A percentile compares a stretch with the other conserved stretches of the same genome.
These are phyloP conservation scores for Apamea sordens DNA, from an alignment of 2,888 invertebrate species.

Conservation along the genomic window DNA sequence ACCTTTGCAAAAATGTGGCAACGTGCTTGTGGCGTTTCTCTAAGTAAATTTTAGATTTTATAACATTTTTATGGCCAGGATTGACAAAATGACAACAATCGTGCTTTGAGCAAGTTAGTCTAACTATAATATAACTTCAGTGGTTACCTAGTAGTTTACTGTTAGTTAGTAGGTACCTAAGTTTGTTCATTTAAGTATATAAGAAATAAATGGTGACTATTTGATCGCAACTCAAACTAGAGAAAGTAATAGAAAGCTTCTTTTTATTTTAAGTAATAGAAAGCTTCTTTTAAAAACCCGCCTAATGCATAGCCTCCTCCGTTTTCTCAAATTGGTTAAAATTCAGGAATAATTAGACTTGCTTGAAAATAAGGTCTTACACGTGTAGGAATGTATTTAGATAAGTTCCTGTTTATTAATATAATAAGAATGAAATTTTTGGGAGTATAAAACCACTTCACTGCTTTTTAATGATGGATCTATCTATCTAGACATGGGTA, in stretches of 20 bases:
- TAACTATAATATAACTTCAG: neutral
- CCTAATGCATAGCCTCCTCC: neutral
- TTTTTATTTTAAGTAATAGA: neutral
- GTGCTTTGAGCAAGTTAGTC: neutral
- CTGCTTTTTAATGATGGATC: neutral
- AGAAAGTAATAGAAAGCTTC: neutral
- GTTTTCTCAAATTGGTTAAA: neutral
- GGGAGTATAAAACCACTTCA: neutral
- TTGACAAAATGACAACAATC: neutral
- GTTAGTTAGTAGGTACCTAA: neutral
- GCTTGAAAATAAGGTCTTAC: neutral
- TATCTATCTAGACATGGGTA: too few relatives aligned
- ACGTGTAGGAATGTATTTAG: neutral
- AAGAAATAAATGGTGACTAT: neutral
- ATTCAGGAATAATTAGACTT: neutral
- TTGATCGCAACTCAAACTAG: neutral
- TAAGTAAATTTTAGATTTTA: conserved; percentile 2
- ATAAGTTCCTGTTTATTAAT: neutral
- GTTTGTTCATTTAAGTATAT: neutral
- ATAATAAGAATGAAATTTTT: too few relatives aligned
- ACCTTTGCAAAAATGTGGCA: conserved; percentile 24
- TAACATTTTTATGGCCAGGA: neutral
- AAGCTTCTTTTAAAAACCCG: neutral
- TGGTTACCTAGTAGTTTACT: neutral
- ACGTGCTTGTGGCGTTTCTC: conserved; percentile 12